A percentile compares a stretch with the other conserved stretches of the same genome.
These are phyloP conservation scores for Acinonyx jubatus DNA, from an alignment of 2,113 vertebrate genomes.

Conservation along the genomic window DNA sequence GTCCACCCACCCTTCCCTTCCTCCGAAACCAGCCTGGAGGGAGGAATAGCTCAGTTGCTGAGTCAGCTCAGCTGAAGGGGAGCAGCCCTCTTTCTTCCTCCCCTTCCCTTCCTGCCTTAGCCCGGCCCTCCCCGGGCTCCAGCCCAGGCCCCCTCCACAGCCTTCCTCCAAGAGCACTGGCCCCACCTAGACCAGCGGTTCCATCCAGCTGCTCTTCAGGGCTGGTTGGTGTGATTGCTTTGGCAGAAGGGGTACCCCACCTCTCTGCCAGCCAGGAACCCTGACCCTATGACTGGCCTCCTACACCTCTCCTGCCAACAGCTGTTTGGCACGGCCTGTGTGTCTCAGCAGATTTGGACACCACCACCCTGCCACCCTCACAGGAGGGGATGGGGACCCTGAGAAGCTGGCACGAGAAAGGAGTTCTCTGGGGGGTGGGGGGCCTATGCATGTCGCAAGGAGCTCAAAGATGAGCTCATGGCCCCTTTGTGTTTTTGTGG, in stretches of 20 bases:
- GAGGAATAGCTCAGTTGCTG: constrained; percentile 68
- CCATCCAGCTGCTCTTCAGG: constrained; percentile 69
- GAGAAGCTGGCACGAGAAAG: not conserved
- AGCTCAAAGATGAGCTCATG: constrained; percentile 79
- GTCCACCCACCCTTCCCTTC: constrained; percentile 62
- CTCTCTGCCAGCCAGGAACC: constrained; percentile 71
- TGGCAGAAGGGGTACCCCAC: constrained; percentile 76
- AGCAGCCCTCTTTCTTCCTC: constrained; percentile 10
- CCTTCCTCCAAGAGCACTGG: constrained; percentile 11
- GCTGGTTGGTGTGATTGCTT: constrained; percentile 65
- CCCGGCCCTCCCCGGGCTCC: constrained; percentile 56
- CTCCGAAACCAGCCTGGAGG: constrained; percentile 58
- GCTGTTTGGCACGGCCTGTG: constrained; percentile 67
- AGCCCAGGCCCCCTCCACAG: constrained; percentile 56
- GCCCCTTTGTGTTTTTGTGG: constrained; percentile 76
- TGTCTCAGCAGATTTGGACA: not conserved
- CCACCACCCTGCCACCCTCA: not conserved
- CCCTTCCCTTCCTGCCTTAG: constrained; percentile 68
- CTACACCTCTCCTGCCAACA: constrained; percentile 65
- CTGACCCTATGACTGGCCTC: constrained; percentile 63
- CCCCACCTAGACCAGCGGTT: constrained; percentile 31
- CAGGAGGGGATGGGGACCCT: not conserved
- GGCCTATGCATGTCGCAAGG: constrained; percentile 15
- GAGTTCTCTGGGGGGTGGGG: not conserved
- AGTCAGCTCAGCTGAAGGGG: constrained; percentile 79